A percentile compares a stretch with the other conserved stretches of the same genome.
phyloP scores from a whole-genome alignment of 2,888 invertebrate species.

The Cephonodes hylas region DNA sequence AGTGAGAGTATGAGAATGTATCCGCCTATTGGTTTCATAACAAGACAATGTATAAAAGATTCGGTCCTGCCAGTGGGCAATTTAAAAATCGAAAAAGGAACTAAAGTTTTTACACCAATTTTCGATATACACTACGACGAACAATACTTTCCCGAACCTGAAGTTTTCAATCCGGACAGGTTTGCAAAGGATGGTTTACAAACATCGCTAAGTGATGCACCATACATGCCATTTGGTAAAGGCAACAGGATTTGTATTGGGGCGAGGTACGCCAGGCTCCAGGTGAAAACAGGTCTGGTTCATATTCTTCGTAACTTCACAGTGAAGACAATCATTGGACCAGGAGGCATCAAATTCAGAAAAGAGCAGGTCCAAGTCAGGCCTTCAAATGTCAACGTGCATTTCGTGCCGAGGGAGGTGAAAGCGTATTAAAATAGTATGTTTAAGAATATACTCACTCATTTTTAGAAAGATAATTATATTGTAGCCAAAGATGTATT shows the following conservation, averaged over 20 bases:
- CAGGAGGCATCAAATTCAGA: constrained; percentile 38
- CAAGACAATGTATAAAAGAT: constrained; percentile 43
- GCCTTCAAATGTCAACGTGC: constrained; percentile 42
- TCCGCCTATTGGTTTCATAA: constrained; percentile 51
- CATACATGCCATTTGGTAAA: constrained; percentile 68
- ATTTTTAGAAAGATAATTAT: too few relatives aligned
- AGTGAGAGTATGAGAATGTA: constrained; percentile 49
- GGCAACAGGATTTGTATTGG: constrained; percentile 70
- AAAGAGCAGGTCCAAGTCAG: constrained; percentile 46
- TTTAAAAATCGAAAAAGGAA: constrained; percentile 51
- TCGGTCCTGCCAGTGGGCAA: constrained; percentile 55
- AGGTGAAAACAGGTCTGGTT: constrained; percentile 41
- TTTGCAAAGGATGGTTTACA: constrained; percentile 40
- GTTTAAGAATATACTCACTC: too few relatives aligned
- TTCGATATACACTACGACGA: constrained; percentile 64
- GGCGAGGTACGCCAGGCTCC: constrained; percentile 47
- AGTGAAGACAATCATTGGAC: constrained; percentile 32
- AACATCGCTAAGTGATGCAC: constrained; percentile 32
- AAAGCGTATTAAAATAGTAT: background rate
- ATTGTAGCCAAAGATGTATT: too few relatives aligned
- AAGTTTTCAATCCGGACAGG: constrained; percentile 65
- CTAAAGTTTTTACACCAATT: constrained; percentile 48
- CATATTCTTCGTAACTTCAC: constrained; percentile 43
- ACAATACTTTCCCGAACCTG: constrained; percentile 62
- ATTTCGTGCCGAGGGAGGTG: constrained; percentile 33